phyloP scores from a whole-genome alignment of 2,888 invertebrate species.

The Germaria angustata region DNA sequence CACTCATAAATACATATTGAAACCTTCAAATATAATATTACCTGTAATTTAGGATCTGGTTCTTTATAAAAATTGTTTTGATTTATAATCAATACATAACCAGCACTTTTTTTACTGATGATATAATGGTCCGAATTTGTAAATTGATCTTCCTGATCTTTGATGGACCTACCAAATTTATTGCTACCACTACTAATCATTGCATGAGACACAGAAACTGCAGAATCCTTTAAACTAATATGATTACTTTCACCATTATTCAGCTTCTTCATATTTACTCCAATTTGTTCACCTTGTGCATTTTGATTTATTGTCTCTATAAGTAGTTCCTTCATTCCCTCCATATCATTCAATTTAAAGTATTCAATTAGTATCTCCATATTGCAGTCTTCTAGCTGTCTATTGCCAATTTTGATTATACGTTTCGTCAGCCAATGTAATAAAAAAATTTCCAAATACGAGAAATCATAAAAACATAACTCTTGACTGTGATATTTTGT shows the following conservation, averaged over 20 bases:
- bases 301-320: constrained; percentile 70
- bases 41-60: constrained; percentile 69
- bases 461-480: constrained; percentile 73
- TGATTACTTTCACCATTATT: not conserved
- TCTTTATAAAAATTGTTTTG: constrained; percentile 74
- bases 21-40: constrained; percentile 56
- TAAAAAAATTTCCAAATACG: constrained; percentile 76
- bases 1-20: no score
- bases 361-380: constrained; percentile 73
- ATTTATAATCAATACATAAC: constrained; percentile 77
- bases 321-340: constrained; percentile 70
- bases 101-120: constrained; percentile 72
- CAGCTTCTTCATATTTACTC: no score
- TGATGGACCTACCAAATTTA: not conserved
- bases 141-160: constrained; percentile 2
- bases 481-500: constrained; percentile 68
- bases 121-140: constrained; percentile 67
- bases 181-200: not conserved
- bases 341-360: constrained; percentile 74
- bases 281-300: constrained; percentile 18
- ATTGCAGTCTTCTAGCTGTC: constrained; percentile 69
- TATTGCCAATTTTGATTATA: constrained; percentile 72
- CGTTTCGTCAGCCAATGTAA: constrained; percentile 75
- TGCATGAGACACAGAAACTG: constrained; percentile 27
- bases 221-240: constrained; percentile 44